Conservation (phyloP, 92 coral and sea anemone species). For the Parazoanthus swiftii region DNA sequence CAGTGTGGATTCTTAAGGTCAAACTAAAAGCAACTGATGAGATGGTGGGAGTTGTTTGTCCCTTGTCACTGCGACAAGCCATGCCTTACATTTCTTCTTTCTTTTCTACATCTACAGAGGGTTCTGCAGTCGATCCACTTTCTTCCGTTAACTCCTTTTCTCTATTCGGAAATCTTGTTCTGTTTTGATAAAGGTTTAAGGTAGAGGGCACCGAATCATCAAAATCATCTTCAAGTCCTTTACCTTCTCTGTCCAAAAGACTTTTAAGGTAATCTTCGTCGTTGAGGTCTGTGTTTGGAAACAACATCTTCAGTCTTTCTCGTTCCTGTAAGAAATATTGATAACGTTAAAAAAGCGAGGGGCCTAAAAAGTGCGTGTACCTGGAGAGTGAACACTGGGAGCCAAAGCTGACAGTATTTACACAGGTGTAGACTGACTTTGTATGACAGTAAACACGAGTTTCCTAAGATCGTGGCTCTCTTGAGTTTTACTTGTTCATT, state of each 20-base stretch:
- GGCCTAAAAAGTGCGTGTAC: neutral
- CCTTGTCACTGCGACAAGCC: too few relatives aligned
- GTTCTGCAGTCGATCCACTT: neutral
- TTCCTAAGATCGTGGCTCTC: too few relatives aligned
- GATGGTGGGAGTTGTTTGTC: too few relatives aligned
- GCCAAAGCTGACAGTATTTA: too few relatives aligned
- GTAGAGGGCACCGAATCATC: constrained; percentile 28
- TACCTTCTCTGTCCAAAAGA: constrained; percentile 14
- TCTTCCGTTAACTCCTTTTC: neutral
- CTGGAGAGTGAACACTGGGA: too few relatives aligned
- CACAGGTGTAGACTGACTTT: too few relatives aligned
- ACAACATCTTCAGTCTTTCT: constrained; percentile 16
- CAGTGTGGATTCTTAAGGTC: too few relatives aligned
- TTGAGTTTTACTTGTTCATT: too few relatives aligned
- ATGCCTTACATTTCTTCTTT: neutral
- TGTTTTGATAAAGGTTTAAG: constrained; percentile 24
- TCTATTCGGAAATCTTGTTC: neutral
- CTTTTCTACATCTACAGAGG: neutral
- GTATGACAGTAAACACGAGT: too few relatives aligned
- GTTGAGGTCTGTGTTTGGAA: constrained; percentile 29
- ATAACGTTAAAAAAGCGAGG: neutral
- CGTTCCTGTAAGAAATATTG: constrained; percentile 14
- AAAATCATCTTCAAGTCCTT: neutral
- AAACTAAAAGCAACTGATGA: too few relatives aligned
- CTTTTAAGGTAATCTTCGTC: constrained; percentile 30